These are phyloP conservation scores for Phylloscopus collybita DNA, from an alignment of 2,797 vertebrate genomes.

Conservation along the genomic window DNA sequence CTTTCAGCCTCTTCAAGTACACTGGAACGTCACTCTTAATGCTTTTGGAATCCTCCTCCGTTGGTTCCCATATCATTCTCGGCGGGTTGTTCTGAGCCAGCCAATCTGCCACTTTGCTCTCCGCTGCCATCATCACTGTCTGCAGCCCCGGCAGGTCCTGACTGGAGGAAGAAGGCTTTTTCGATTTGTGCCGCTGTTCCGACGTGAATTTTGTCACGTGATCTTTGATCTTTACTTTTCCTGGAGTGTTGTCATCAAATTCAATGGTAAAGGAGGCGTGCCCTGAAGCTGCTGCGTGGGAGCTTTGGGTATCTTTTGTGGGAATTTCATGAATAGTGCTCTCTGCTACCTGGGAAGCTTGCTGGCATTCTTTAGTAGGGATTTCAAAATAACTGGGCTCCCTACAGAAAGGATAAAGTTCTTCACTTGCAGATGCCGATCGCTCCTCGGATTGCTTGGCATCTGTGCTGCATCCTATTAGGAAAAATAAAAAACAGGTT, in stretches of 20 bases:
- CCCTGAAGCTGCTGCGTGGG: constrained; percentile 81
- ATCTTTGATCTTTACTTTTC: constrained; percentile 98
- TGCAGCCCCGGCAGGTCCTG: constrained; percentile 93
- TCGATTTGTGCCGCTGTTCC: constrained; percentile 88
- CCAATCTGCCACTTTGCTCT: constrained; percentile 98
- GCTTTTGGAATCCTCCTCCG: constrained; percentile 96
- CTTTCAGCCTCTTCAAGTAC: constrained; percentile 96
- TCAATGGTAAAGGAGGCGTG: constrained; percentile 99
- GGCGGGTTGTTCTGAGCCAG: constrained; percentile 97
- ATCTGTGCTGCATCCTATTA: constrained; percentile 85
- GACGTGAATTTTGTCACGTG: constrained; percentile 91
- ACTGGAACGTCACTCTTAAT: constrained; percentile 97
- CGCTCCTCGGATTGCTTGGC: constrained; percentile 84
- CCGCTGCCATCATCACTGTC: constrained; percentile 95
- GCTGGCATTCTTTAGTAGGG: constrained; percentile 91
- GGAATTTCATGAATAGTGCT: constrained; percentile 93
- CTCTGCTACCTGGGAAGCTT: constrained; percentile 81
- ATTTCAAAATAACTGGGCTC: constrained; percentile 95
- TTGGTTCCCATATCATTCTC: constrained; percentile 88
- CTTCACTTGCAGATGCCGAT: constrained; percentile 80
- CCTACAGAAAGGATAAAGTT: constrained; percentile 82
- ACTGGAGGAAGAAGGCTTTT: constrained; percentile 83
- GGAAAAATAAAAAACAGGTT: constrained; percentile 73
- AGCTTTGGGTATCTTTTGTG: constrained; percentile 90
- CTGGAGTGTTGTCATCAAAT: constrained; percentile 94